Evolutionary conservation across 1,140 invertebrate species (phyloP).

Genomic region (Eupristina koningsbergeri): DNA sequence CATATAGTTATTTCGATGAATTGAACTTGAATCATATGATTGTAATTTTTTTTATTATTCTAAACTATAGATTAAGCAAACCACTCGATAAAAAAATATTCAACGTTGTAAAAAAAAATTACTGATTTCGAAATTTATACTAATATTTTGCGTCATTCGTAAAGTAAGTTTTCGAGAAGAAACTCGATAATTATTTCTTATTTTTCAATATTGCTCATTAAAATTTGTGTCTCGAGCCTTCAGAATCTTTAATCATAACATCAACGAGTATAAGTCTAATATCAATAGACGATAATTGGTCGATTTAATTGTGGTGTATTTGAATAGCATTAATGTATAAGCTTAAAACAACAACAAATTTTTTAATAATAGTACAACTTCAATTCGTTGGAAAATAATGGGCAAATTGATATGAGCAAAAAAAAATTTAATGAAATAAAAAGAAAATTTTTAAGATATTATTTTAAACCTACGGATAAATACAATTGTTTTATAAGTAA

Average conservation of each 20-base stretch:
- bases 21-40: neutral
- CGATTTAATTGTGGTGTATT: no score
- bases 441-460: no score
- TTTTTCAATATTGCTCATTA: neutral
- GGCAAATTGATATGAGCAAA: no score
- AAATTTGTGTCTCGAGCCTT: neutral
- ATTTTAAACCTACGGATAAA: no score
- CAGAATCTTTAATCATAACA: neutral
- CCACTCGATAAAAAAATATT: neutral
- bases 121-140: no score
- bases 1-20: neutral
- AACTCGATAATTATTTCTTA: neutral
- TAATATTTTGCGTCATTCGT: neutral
- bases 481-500: no score
- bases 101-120: neutral
- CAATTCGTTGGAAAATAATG: no score
- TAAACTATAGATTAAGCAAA: neutral
- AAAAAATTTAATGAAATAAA: no score
- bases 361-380: no score
- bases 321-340: neutral
- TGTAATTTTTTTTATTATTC: neutral
- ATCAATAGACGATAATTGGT: no score
- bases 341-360: no score
- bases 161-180: neutral
- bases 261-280: no score